Conservation (phyloP, 2,797 vertebrate species). For the Pangasius larnaudii region DNA sequence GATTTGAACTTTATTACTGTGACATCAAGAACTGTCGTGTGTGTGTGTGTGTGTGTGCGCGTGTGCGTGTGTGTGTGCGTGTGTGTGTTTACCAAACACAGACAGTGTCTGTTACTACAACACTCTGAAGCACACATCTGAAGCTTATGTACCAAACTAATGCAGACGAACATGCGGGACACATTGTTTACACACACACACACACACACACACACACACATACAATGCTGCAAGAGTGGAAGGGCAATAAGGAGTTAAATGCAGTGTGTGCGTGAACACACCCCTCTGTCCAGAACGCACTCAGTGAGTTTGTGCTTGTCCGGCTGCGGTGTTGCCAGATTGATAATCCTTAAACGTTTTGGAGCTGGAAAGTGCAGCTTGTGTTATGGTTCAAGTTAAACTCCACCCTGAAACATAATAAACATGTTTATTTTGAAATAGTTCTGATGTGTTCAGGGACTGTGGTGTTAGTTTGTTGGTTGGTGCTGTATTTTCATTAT, state of each 20-base stretch:
- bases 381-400: neutral
- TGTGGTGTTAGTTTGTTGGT: neutral
- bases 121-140: slow-evolving; percentile 29
- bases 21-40: slow-evolving; percentile 28
- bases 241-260: neutral
- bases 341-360: neutral
- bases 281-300: neutral
- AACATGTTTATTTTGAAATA: neutral
- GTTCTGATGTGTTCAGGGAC: neutral
- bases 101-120: slow-evolving; percentile 53
- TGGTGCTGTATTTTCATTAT: neutral
- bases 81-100: slow-evolving; percentile 60
- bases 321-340: neutral
- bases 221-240: neutral
- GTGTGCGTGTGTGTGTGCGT: slow-evolving; percentile 40
- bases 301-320: neutral
- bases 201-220: slow-evolving; percentile 16
- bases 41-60: slow-evolving; percentile 16
- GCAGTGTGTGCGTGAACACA: neutral
- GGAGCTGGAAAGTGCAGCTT: neutral
- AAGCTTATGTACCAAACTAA: slow-evolving; percentile 1
- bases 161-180: slow-evolving; percentile 4
- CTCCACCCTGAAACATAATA: neutral
- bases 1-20: neutral
- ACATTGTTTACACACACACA: slow-evolving; percentile 16